Conservation (phyloP, 1,140 invertebrate species). For the Pseudomyrmex gracilis region DNA sequence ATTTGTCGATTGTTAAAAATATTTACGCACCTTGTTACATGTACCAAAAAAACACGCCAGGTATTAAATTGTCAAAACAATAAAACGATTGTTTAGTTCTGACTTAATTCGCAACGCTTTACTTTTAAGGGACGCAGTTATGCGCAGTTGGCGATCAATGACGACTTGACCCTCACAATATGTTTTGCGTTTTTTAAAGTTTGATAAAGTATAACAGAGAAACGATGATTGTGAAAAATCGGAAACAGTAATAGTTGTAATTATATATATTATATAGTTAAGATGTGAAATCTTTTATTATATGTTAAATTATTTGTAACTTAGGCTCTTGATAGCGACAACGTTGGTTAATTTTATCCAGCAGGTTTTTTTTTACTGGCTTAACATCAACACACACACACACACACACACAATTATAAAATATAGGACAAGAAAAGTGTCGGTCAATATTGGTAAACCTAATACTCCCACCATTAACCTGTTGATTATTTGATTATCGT, state of each 20-base stretch:
- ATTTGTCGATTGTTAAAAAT: too few species aligned
- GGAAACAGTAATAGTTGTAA: too few species aligned
- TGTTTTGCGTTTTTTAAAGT: conserved; percentile 7
- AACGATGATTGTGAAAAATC: not conserved
- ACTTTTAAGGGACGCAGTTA: not conserved
- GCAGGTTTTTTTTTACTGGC: conserved; percentile 2
- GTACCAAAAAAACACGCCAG: too few species aligned
- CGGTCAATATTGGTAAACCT: conserved; percentile 24
- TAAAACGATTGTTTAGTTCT: too few species aligned
- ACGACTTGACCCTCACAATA: not conserved
- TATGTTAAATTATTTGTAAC: conserved; percentile 39
- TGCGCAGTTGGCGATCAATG: not conserved
- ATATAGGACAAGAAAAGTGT: not conserved
- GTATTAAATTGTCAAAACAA: too few species aligned
- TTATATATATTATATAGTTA: not conserved
- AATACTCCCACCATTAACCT: not conserved
- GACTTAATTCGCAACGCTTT: not conserved
- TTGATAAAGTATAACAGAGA: not conserved
- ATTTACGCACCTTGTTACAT: too few species aligned
- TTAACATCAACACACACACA: not conserved
- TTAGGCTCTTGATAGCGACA: conserved; percentile 10
- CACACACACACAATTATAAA: not conserved
- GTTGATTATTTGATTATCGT: conserved; percentile 46
- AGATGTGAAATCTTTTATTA: not conserved
- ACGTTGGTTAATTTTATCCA: conserved; percentile 7